phyloP scores from a whole-genome alignment of 30 jellyfish, hydroid and myxozoan species.

The Haliclystus octoradiatus region DNA sequence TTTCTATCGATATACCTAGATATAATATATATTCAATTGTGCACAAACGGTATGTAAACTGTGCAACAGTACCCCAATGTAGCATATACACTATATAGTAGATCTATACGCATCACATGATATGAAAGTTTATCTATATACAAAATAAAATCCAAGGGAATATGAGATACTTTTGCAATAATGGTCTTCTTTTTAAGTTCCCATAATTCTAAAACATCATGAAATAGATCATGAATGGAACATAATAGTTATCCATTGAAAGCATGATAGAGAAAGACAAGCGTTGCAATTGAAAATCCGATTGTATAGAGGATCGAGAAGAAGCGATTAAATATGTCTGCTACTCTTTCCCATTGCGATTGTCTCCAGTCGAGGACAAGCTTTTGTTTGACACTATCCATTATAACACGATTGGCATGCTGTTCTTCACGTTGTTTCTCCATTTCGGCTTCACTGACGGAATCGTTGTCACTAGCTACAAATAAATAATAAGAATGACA shows the following conservation, averaged over 20 bases:
- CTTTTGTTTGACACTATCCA: constrained; percentile 37
- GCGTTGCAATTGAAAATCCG: constrained; percentile 12
- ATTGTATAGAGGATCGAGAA: constrained; percentile 48
- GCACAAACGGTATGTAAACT: no score
- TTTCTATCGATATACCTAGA: no score
- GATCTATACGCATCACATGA: no score
- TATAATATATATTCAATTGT: no score
- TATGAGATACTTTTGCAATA: no score
- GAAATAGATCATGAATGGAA: no score
- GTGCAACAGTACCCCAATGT: no score
- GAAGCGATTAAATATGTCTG: constrained; percentile 44
- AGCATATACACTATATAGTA: no score
- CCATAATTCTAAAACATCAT: no score
- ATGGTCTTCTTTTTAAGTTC: no score
- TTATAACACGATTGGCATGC: constrained; percentile 50
- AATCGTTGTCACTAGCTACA: neutral
- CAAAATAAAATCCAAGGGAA: no score
- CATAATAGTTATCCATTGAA: neutral
- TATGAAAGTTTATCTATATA: no score
- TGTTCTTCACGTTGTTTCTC: constrained; percentile 15
- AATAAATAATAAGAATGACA: neutral
- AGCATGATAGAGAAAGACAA: neutral
- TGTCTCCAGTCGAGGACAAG: constrained; percentile 38
- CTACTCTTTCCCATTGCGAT: constrained; percentile 51
- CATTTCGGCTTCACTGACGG: neutral